phyloP scores from a whole-genome alignment of 2,797 vertebrate species.

The Dendrocincla fuliginosa region DNA sequence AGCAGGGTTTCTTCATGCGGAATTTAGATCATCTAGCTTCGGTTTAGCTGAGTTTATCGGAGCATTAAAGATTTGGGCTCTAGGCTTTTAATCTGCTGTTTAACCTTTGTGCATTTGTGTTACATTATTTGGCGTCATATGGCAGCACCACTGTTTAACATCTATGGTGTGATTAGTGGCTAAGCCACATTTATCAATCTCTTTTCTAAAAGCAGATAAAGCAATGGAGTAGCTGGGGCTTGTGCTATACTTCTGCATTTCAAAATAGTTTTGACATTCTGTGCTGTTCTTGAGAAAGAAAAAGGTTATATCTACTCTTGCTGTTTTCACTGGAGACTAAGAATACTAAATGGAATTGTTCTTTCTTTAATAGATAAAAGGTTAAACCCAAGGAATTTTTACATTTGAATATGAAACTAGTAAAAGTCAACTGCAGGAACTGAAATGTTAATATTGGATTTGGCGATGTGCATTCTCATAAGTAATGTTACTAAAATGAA shows the following conservation, averaged over 20 bases:
- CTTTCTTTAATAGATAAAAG: constrained; percentile 74
- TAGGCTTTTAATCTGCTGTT: constrained; percentile 78
- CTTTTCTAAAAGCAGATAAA: constrained; percentile 68
- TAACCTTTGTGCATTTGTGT: constrained; percentile 77
- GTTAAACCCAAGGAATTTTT: constrained; percentile 77
- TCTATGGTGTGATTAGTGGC: constrained; percentile 60
- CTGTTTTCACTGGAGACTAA: constrained; percentile 74
- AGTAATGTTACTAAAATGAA: constrained; percentile 57
- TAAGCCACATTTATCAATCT: constrained; percentile 69
- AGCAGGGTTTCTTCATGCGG: constrained; percentile 72
- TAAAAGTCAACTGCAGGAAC: constrained; percentile 74
- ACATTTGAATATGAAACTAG: constrained; percentile 76
- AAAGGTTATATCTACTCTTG: constrained; percentile 75
- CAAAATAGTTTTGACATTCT: constrained; percentile 71
- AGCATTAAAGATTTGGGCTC: constrained; percentile 69
- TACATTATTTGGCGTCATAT: constrained; percentile 69
- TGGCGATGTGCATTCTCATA: not conserved
- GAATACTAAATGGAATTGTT: constrained; percentile 74
- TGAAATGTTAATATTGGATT: constrained; percentile 70
- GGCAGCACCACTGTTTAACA: constrained; percentile 70
- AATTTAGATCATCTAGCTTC: constrained; percentile 72
- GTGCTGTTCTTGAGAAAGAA: constrained; percentile 71
- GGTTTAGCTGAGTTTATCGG: constrained; percentile 71
- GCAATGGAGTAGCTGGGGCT: constrained; percentile 64
- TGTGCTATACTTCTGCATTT: constrained; percentile 67